These are phyloP conservation scores for Eolophus roseicapilla DNA, from an alignment of 2,113 vertebrate species.

Conservation along the genomic window DNA sequence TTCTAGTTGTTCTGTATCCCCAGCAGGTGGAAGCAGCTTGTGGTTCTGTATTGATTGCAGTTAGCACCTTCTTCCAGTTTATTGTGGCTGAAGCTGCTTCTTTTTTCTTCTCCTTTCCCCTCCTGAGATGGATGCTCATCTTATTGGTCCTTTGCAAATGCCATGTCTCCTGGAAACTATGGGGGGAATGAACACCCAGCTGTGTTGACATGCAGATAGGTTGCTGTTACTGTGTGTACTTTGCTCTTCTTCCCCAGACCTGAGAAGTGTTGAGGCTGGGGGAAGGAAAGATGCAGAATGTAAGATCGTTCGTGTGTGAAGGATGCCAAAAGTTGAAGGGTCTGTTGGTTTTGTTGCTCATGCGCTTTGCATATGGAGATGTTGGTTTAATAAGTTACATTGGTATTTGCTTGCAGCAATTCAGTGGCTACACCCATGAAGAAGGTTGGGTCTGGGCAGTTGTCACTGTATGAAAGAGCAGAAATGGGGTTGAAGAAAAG, in stretches of 20 bases:
- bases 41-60: background rate
- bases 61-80: background rate
- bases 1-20: background rate
- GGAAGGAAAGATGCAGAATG: background rate
- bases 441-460: background rate
- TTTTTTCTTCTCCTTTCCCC: background rate
- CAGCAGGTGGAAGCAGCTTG: slow-evolving; percentile 22
- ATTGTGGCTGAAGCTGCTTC: background rate
- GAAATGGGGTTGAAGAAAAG: background rate
- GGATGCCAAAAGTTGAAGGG: accelerated
- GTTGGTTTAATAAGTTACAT: background rate
- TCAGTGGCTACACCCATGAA: background rate
- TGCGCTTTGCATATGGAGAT: background rate
- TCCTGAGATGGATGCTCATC: background rate
- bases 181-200: background rate
- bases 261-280: too few species aligned
- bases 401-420: background rate
- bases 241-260: background rate
- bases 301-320: background rate
- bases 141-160: background rate
- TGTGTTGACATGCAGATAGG: background rate
- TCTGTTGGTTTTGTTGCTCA: background rate
- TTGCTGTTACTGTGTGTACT: background rate
- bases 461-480: background rate
- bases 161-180: background rate